Evolutionary conservation across 2,888 invertebrate species (phyloP).

Genomic region (Agrilus mali): DNA sequence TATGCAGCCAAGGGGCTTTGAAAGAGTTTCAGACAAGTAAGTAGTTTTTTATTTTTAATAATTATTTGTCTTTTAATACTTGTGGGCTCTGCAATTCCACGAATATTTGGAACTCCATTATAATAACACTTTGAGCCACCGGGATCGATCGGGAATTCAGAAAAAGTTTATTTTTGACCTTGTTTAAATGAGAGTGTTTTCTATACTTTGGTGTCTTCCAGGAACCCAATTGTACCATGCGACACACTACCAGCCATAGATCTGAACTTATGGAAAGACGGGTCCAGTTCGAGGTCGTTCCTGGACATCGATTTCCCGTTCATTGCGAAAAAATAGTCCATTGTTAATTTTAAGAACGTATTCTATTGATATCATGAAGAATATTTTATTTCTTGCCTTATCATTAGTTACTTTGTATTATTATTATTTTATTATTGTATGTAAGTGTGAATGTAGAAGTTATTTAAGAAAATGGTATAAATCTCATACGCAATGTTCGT

Average conservation of each 20-base stretch:
- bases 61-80: too few species aligned
- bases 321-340: too few species aligned
- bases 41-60: slow-evolving; percentile 14
- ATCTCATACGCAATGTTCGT: too few species aligned
- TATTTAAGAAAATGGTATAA: too few species aligned
- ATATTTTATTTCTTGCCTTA: not conserved
- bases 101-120: too few species aligned
- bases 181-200: not conserved
- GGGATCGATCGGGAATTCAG: too few species aligned
- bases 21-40: slow-evolving; percentile 46
- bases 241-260: slow-evolving; percentile 44
- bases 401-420: too few species aligned
- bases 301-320: not conserved
- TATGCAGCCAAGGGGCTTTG: slow-evolving; percentile 58
- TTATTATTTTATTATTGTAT: too few species aligned
- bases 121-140: too few species aligned
- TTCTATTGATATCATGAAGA: slow-evolving; percentile 4
- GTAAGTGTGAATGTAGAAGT: too few species aligned
- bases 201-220: slow-evolving; percentile 25
- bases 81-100: too few species aligned
- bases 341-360: not conserved
- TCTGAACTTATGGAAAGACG: slow-evolving; percentile 47
- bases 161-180: too few species aligned
- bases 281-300: not conserved
- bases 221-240: slow-evolving; percentile 50